These are phyloP conservation scores for Pogonocichla stellata DNA, from an alignment of 2,113 vertebrate genomes.

Conservation along the genomic window DNA sequence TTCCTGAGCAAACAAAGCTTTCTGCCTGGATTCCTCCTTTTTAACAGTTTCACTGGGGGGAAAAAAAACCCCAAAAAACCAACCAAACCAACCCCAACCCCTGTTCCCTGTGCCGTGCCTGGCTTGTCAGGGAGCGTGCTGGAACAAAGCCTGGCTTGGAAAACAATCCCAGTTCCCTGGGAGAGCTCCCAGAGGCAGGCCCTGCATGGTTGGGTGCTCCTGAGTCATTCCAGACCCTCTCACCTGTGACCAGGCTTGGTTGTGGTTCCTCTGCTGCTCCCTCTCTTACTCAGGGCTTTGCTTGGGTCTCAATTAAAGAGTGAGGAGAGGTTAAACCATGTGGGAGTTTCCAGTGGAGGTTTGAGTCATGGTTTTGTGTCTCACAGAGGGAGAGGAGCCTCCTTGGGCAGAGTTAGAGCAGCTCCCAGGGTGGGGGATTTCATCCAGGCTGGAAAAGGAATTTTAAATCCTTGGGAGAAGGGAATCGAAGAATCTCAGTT, in stretches of 20 bases:
- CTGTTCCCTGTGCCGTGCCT: neutral
- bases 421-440: neutral
- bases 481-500: neutral
- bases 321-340: neutral
- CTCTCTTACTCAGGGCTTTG: neutral
- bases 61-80: neutral
- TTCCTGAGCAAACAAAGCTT: neutral
- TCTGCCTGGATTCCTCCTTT: constrained; percentile 49
- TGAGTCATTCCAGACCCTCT: neutral
- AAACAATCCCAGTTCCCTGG: constrained; percentile 40
- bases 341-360: neutral
- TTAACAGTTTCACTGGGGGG: constrained; percentile 3
- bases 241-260: neutral
- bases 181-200: neutral
- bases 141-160: constrained; percentile 46
- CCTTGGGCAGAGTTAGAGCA: no score
- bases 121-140: constrained; percentile 33
- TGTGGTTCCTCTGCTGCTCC: neutral
- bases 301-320: neutral
- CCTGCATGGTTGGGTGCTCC: neutral
- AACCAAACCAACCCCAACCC: no score
- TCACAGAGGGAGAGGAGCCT: neutral
- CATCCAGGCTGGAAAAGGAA: neutral
- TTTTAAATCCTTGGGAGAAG: neutral
- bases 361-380: neutral